phyloP scores from a whole-genome alignment of 2,797 vertebrate genomes.

The Adrianichthys oophorus region DNA sequence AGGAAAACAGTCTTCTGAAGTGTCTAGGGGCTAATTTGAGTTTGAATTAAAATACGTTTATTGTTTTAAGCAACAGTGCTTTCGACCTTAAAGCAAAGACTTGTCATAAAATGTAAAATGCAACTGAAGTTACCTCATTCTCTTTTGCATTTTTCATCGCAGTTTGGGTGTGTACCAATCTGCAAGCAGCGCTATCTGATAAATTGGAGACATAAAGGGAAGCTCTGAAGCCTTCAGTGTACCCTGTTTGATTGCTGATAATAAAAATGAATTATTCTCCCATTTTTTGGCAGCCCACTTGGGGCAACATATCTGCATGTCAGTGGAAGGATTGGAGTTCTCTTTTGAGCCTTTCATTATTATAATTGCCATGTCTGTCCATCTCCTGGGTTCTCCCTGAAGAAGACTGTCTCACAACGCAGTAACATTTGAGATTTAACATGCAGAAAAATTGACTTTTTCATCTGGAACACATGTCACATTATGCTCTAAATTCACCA shows the following conservation, averaged over 20 bases:
- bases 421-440: slow-evolving; percentile 29
- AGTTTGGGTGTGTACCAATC: slow-evolving; percentile 13
- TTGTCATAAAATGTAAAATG: neutral
- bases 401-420: slow-evolving; percentile 49
- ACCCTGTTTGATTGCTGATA: slow-evolving; percentile 42
- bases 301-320: slow-evolving; percentile 44
- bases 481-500: slow-evolving; percentile 18
- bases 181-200: slow-evolving; percentile 35
- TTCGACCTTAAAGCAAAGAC: neutral
- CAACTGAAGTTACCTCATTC: slow-evolving; percentile 1
- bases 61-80: slow-evolving; percentile 12
- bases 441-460: slow-evolving; percentile 46
- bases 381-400: slow-evolving; percentile 53
- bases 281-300: slow-evolving; percentile 39
- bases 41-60: slow-evolving; percentile 13
- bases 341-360: slow-evolving; percentile 68
- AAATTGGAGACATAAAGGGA: slow-evolving; percentile 56
- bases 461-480: slow-evolving; percentile 23
- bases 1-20: slow-evolving; percentile 33
- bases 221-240: slow-evolving; percentile 48
- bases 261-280: slow-evolving; percentile 60
- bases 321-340: slow-evolving; percentile 42
- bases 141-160: slow-evolving; percentile 31
- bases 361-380: slow-evolving; percentile 70
- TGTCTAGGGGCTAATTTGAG: slow-evolving; percentile 32